A percentile compares a stretch with the other conserved stretches of the same genome.
phyloP scores from a whole-genome alignment of 2,888 invertebrate genomes.

The Hyppa rectilinea region DNA sequence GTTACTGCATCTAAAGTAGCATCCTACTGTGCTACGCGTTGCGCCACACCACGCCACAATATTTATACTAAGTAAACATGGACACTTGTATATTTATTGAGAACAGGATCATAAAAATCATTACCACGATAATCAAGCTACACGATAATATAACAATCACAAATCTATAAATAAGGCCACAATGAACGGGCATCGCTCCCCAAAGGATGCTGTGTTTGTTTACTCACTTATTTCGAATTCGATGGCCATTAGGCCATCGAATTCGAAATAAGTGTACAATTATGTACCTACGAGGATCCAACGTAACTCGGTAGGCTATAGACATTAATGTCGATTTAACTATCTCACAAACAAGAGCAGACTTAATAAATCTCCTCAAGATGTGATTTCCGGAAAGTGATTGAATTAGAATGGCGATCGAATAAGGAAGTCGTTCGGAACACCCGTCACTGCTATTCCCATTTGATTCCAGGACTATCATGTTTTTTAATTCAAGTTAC shows the following conservation, averaged over 20 bases:
- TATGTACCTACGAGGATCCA: too few species aligned
- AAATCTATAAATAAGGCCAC: conserved; percentile 69
- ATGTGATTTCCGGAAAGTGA: conserved; percentile 81
- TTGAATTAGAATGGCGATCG: conserved; percentile 78
- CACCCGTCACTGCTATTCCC: conserved; percentile 75
- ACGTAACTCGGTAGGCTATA: conserved; percentile 81
- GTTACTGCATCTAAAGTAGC: conserved; percentile 3
- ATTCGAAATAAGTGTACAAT: conserved; percentile 80
- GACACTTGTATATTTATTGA: conserved; percentile 60
- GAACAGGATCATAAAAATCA: conserved; percentile 62
- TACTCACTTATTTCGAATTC: conserved; percentile 79
- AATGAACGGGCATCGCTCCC: conserved; percentile 80
- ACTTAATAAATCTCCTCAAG: conserved; percentile 81
- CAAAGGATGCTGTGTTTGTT: conserved; percentile 85
- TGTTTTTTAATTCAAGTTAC: conserved; percentile 61
- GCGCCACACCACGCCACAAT: conserved; percentile 34
- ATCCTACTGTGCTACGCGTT: conserved; percentile 14
- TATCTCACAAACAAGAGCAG: conserved; percentile 80
- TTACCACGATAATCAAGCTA: conserved; percentile 57
- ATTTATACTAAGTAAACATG: conserved; percentile 40
- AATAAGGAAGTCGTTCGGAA: conserved; percentile 80
- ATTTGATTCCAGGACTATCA: conserved; percentile 70
- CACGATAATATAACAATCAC: conserved; percentile 64
- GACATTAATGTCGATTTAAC: conserved; percentile 81
- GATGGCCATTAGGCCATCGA: too few species aligned